A percentile compares a stretch with the other conserved stretches of the same genome.
Evolutionary conservation across 2,113 vertebrate genomes (phyloP).

Genomic region (Spea bombifrons): DNA sequence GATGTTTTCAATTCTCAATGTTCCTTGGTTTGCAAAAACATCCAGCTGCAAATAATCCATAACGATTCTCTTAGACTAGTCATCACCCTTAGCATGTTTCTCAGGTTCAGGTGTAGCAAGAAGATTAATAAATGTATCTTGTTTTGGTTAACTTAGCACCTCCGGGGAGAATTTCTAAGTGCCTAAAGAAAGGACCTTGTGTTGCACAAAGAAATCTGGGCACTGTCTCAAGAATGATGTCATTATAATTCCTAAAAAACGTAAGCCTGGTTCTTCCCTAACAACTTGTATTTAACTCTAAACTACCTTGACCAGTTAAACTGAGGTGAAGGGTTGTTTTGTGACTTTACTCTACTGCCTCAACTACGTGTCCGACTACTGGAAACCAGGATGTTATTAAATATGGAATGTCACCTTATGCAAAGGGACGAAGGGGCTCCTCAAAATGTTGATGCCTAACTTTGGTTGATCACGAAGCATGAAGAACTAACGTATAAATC

Average conservation of each 20-base stretch:
- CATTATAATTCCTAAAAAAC: conserved; percentile 13
- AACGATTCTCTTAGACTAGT: background rate
- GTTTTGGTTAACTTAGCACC: conserved; percentile 5
- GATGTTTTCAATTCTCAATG: background rate
- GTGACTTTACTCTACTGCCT: too few species aligned
- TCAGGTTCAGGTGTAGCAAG: background rate
- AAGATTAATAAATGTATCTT: background rate
- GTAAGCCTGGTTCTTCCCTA: conserved; percentile 7
- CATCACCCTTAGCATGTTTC: background rate
- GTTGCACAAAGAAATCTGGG: conserved; percentile 15
- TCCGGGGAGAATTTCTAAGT: conserved; percentile 2
- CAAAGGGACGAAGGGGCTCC: too few species aligned
- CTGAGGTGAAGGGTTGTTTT: too few species aligned
- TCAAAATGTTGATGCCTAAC: too few species aligned
- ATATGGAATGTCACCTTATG: too few species aligned
- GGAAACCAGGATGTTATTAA: too few species aligned
- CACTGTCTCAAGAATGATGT: conserved; percentile 11
- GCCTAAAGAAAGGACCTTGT: conserved; percentile 7
- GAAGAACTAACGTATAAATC: too few species aligned
- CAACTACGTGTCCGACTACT: too few species aligned
- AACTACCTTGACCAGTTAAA: background rate
- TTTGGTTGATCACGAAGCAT: too few species aligned
- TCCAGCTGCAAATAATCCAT: conserved; percentile 5
- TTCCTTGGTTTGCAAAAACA: background rate
- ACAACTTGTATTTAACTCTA: background rate